Evolutionary conservation across 2,888 invertebrate genomes (phyloP).

Genomic region (Cenopis cana): DNA sequence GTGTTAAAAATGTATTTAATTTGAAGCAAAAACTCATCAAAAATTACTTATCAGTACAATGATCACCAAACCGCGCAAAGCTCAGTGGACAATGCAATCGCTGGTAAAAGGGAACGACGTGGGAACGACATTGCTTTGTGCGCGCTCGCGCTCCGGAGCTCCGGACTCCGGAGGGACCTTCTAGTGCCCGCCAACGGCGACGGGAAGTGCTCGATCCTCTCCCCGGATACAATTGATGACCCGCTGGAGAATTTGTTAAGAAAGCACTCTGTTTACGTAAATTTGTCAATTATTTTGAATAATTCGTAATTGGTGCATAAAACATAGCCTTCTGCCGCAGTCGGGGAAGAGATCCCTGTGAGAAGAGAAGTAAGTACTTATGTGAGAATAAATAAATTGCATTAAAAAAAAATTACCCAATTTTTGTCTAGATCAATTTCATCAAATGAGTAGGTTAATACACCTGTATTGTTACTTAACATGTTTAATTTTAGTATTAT

Average conservation of each 20-base stretch:
- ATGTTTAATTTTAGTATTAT: too few relatives aligned
- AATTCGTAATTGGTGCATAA: too few relatives aligned
- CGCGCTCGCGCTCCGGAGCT: too few relatives aligned
- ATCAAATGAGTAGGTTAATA: not conserved
- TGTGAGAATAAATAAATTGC: too few relatives aligned
- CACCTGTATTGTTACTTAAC: too few relatives aligned
- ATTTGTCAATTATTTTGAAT: not conserved
- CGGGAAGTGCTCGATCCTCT: slow-evolving; percentile 22
- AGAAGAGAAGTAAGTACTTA: too few relatives aligned
- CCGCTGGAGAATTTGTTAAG: not conserved
- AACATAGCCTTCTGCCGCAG: too few relatives aligned
- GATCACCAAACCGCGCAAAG: not conserved
- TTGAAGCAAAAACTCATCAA: not conserved
- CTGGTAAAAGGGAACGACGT: slow-evolving; percentile 46
- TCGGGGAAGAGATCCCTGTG: too few relatives aligned
- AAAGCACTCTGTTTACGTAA: not conserved
- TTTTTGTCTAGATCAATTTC: not conserved
- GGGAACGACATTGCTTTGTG: slow-evolving; percentile 44
- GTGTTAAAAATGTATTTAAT: not conserved
- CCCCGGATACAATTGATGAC: slow-evolving; percentile 13
- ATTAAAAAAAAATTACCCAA: too few relatives aligned
- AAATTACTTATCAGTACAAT: not conserved
- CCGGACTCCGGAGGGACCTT: too few relatives aligned
- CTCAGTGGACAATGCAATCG: slow-evolving; percentile 43
- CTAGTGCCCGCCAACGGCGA: slow-evolving; percentile 13